Evolutionary conservation across 2,888 invertebrate species (phyloP).

Genomic region (Thelaira solivaga): DNA sequence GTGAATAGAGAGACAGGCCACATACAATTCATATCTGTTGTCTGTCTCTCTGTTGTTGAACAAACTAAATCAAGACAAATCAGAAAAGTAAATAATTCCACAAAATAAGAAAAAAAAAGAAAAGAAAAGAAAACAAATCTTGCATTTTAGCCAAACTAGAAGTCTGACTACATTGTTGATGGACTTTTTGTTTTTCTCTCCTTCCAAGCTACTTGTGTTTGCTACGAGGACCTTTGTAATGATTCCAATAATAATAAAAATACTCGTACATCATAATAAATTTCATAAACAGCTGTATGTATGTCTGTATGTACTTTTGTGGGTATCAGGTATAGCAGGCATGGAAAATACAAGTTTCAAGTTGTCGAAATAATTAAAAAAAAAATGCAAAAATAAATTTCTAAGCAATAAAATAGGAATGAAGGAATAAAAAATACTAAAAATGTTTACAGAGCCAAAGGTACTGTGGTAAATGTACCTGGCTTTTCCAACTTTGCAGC

Average conservation of each 20-base stretch:
- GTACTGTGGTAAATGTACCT: no score
- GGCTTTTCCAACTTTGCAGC: no score
- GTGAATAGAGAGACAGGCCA: conserved; percentile 42
- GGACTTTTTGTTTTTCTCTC: conserved; percentile 5
- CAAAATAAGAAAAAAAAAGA: conserved; percentile 9
- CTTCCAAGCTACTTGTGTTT: conserved; percentile 41
- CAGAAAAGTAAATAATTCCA: neutral
- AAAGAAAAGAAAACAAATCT: neutral
- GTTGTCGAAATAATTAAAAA: no score
- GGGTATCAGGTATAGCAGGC: no score
- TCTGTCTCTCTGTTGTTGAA: conserved; percentile 32
- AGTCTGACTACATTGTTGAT: conserved; percentile 30
- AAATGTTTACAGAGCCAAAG: no score
- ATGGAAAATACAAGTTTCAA: no score
- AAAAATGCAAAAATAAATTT: no score
- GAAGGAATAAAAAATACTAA: no score
- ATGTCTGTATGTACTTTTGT: no score
- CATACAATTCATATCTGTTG: conserved; percentile 29
- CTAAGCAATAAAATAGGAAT: no score
- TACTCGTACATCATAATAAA: no score
- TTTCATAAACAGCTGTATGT: conserved; percentile 33
- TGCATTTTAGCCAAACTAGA: conserved; percentile 18
- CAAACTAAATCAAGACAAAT: conserved; percentile 28
- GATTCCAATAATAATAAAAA: neutral
- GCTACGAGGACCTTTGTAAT: conserved; percentile 21